Base-by-base conservation (phyloP, 2,797 vertebrate species). In the Salmo trutta region DNA sequence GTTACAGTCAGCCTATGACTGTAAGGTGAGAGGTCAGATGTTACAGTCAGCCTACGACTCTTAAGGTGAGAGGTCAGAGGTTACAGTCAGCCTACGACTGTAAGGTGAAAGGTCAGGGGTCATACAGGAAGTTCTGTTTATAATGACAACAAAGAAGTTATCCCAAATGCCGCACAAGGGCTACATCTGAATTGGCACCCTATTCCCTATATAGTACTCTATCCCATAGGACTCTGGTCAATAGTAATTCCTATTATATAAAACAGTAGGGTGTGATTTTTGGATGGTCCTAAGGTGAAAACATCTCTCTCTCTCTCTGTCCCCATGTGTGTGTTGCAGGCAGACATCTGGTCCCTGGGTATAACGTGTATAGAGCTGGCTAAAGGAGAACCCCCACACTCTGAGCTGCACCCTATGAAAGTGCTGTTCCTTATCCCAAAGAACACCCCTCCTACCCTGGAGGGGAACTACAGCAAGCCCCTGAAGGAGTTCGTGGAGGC, bases 361-460 rank as follows among this genome's bases (percentile, higher is more conserved):
- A 99, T 99, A 89, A 99, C 98, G 0, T 97, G 97, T 1, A 99
- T 99, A 68, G 98, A 99, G 85, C 94, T 99, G 74, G 96, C 98
- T 0, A 99, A 97, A 90, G 98, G 98, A 33, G 97, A 99, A 79
- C 98, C 98, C 0, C 98, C 98, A 1, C 97, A 99, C 86, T 99
- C 98, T 0, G 97, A 99, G 85, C 92, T 99, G 8, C 98, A 99
- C 84, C 98, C 98, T 75, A 99, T 99, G 98, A 98, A 99, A 90
- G 98, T 99, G 76, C 91, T 99, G 78, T 99, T 99, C 92, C 96
- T 99, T 85, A 99, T 99, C 91, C 98, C 98, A 89, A 99, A 99
- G 95, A 99, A 98, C 93, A 99, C 96, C 92, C 97, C 98, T 8
- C 98, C 97, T 14, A 98, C 97, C 0, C 92, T 99, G 88, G 98